phyloP scores from a whole-genome alignment of 2,113 vertebrate genomes.

The Phyllopteryx taeniolatus region DNA sequence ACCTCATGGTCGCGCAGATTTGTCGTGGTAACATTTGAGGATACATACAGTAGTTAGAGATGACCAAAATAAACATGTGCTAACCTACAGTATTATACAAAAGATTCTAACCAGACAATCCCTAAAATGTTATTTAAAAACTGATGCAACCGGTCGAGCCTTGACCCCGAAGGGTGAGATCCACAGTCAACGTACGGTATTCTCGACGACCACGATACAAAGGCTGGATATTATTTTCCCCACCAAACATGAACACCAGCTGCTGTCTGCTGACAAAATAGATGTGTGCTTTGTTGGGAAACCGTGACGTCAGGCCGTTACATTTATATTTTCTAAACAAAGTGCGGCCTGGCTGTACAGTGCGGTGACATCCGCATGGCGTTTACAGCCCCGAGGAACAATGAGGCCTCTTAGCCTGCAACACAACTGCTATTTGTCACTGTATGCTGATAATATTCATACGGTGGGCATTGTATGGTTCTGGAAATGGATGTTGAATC shows the following conservation, averaged over 20 bases:
- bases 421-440: constrained; percentile 72
- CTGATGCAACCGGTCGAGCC: neutral
- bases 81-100: neutral
- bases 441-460: constrained; percentile 72
- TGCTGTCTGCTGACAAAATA: constrained; percentile 59
- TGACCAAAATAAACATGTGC: neutral
- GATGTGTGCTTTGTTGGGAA: constrained; percentile 55
- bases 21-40: neutral
- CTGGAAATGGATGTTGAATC: constrained; percentile 65
- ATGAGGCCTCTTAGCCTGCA: constrained; percentile 66
- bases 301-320: constrained; percentile 65
- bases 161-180: neutral
- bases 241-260: constrained; percentile 54
- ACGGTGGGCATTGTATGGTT: constrained; percentile 61
- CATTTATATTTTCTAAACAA: constrained; percentile 69
- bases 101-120: neutral
- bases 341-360: constrained; percentile 43
- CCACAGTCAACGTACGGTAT: neutral
- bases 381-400: constrained; percentile 55
- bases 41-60: neutral
- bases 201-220: constrained; percentile 11
- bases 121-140: neutral
- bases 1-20: neutral
- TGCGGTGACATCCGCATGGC: constrained; percentile 67
- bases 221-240: constrained; percentile 40